Base-by-base conservation (phyloP, 2,888 invertebrate species). In the Melipona beecheii region DNA sequence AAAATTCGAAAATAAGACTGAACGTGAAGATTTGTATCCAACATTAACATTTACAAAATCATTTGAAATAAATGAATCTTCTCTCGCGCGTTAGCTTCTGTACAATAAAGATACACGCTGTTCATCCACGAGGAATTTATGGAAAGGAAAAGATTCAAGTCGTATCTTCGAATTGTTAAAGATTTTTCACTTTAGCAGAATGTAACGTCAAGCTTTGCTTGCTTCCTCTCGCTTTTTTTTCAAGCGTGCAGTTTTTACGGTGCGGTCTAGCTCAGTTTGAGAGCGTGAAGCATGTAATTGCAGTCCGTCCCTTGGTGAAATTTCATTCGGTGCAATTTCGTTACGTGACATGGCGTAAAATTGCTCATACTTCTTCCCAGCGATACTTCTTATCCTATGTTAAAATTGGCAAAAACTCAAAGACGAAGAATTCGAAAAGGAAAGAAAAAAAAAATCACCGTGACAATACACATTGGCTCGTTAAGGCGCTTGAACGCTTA, bases 271-370 rank as follows among this genome's bases (percentile, higher is more conserved):
- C 36, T 56, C 70, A 36, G 36, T 56, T 58, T 43, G 50, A n/a
- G 64, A 73, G 52, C 62, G 58, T 31, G 43, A 50, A 58, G 52
- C 54, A 27, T 56, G 31, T 31, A 77, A 74, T 65, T 60, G 31
- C 75, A 24, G 65, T 50, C 43, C 27, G 27, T 31, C 36, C n/a
- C 31, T 62, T 74, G 68, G 69, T 69, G 76, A 76, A 76, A 85
- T 84, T 84, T 73, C 84, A 84, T 79, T 85, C 75, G 75, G 19
- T 19, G 36, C 27, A 60, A 84, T 80, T 85, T 79, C 62, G 31
- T 76, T 71, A 71, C 73, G 56, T 76, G 60, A 76, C 69, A 43
- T n/a, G 58, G 21, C 69, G 62, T 62, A 52, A 69, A 70, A 76
- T 76, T 62, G 62, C n/a, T 50, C 69, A 2, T 24, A 13, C 43